Evolutionary conservation across 2,113 vertebrate genomes (phyloP), one percentile per base, ranked within the genome.

Genomic region (Mesoclemmys tuberculata): DNA sequence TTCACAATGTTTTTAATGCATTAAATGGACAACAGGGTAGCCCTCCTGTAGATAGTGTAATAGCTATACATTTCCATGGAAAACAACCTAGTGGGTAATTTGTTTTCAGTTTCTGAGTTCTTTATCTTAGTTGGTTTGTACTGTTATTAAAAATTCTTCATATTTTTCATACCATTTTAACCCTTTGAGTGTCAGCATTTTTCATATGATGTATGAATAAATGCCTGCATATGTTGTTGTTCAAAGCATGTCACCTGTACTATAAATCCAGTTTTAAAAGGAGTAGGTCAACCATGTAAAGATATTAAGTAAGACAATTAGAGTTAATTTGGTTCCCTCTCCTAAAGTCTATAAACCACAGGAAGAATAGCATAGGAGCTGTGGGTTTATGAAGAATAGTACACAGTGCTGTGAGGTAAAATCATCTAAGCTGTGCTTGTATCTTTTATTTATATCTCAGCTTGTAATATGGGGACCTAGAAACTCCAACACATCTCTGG

Each of bases 1-100:
- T 94, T 96, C 95, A 92, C 56, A 90, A 86, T 94, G 64, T 96
- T 97, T 97, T 96, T 81, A 88, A 94, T 96, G 93, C n/a, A 82
- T 94, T 93, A 90, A 80, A n/a, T n/a, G 84, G 96, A 94, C 97
- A 96, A 95, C 90, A 97, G 96, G 89, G 56, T 88, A 95, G 88
- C 71, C 78, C 92, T 96, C 94, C 96, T 94, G 92, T 93, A 95
- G 95, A 84, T 27, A 84, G 68, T 79, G 56, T 58, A 88, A 95
- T 88, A 92, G 24, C 49, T 92, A 35, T 90, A 71, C n/a, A 46
- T 93, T 87, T 93, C 78, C 85, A 94, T 91, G n/a, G 46, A n/a
- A 56, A 92, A 4, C 71, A 93, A 81, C 89, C 71, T 75, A 80
- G 41, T 68, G 85, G 49, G 58, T 92, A 82, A 90, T 77, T 95